A percentile compares a stretch with the other conserved stretches of the same genome.
Conservation (phyloP, 2,797 vertebrate species). For the Dermochelys coriacea region DNA sequence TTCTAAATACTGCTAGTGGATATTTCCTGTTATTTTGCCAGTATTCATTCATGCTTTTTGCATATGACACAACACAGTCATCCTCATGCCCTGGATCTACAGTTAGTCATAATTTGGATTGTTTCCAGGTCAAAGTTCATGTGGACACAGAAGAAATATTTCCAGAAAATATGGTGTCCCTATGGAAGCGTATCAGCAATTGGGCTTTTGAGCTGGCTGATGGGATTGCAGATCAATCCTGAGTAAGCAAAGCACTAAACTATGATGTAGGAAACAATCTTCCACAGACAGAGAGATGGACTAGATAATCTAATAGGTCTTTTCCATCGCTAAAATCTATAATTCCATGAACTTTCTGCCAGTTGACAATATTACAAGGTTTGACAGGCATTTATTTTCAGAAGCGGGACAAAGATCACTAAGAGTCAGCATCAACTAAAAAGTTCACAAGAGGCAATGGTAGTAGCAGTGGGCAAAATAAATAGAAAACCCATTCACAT, state of each 20-base stretch:
- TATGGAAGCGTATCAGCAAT: not conserved
- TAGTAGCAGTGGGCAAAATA: constrained; percentile 38
- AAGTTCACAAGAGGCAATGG: constrained; percentile 58
- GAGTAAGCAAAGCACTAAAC: not conserved
- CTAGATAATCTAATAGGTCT: constrained; percentile 55
- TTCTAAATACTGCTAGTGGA: constrained; percentile 28
- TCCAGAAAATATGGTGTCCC: not conserved
- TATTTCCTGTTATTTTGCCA: constrained; percentile 53
- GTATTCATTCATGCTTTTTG: constrained; percentile 59
- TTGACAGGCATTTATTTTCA: constrained; percentile 74
- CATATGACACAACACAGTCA: not conserved
- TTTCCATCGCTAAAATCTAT: constrained; percentile 48
- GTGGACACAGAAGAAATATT: not conserved
- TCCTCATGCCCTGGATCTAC: not conserved
- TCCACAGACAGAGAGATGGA: constrained; percentile 13
- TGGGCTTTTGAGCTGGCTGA: not conserved
- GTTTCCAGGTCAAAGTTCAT: constrained; percentile 5
- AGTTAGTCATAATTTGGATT: not conserved
- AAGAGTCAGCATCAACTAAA: constrained; percentile 75
- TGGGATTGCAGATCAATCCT: not conserved
- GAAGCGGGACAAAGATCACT: constrained; percentile 72
- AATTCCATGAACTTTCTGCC: constrained; percentile 70
- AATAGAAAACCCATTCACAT: not conserved
- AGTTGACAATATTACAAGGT: constrained; percentile 76
- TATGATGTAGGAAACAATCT: not conserved